These are phyloP conservation scores for Prunella fulvescens DNA, from an alignment of 2,113 vertebrate species.

Conservation along the genomic window DNA sequence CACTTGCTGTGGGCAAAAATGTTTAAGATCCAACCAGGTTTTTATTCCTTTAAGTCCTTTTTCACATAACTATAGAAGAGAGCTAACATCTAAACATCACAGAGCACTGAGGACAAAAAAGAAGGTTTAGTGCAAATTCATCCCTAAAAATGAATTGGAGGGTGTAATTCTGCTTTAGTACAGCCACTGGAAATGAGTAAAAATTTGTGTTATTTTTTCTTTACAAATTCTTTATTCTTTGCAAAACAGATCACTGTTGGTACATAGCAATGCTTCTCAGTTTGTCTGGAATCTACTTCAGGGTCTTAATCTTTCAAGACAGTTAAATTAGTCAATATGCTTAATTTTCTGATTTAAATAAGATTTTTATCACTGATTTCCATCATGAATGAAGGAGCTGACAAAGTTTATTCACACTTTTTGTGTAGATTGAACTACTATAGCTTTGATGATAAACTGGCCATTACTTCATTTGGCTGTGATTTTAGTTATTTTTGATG, in stretches of 20 bases:
- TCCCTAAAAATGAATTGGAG: neutral
- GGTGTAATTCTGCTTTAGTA: neutral
- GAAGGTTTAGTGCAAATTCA: neutral
- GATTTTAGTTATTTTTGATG: neutral
- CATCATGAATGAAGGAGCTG: neutral
- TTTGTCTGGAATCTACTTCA: neutral
- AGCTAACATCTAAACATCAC: neutral
- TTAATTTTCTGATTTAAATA: neutral
- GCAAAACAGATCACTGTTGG: neutral
- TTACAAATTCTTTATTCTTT: neutral
- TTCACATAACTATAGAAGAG: neutral
- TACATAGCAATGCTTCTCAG: neutral
- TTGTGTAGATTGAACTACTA: neutral
- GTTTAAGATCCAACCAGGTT: neutral
- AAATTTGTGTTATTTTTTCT: neutral
- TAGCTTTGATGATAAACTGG: neutral
- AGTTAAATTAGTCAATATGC: neutral
- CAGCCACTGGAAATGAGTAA: neutral
- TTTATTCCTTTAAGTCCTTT: neutral
- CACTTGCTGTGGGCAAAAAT: neutral
- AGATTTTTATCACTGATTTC: neutral
- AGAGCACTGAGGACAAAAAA: neutral
- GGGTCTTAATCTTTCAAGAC: neutral
- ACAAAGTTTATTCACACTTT: neutral
- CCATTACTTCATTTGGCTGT: neutral